phyloP scores from a whole-genome alignment of 92 coral and sea anemone species.

The Phenganax stokvisi region DNA sequence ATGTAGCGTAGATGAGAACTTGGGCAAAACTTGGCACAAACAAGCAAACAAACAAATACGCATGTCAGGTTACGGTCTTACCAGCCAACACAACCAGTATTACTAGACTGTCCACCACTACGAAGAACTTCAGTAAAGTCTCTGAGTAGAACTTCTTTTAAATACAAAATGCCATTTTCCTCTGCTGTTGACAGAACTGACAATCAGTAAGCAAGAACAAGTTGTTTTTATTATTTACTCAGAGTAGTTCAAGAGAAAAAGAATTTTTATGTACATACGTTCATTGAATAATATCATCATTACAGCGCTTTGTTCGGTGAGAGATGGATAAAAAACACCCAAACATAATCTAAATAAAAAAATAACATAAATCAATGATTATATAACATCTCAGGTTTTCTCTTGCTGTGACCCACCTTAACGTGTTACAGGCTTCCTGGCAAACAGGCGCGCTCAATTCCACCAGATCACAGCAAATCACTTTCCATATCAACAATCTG shows the following conservation, averaged over 20 bases:
- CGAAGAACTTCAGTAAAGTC: slow-evolving; percentile 20
- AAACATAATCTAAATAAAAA: slow-evolving; percentile 46
- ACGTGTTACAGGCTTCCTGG: slow-evolving; percentile 31
- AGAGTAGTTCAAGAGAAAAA: background rate
- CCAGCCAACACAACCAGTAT: slow-evolving; percentile 32
- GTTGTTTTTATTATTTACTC: background rate
- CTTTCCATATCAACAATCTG: slow-evolving; percentile 33
- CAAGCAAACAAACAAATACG: background rate
- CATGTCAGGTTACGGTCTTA: background rate
- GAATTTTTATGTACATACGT: background rate
- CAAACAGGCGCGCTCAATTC: slow-evolving; percentile 24
- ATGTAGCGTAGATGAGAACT: background rate
- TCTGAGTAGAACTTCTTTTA: slow-evolving; percentile 32
- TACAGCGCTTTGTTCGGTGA: slow-evolving; percentile 68
- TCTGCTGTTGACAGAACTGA: slow-evolving; percentile 15
- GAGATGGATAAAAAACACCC: slow-evolving; percentile 60
- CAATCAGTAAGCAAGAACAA: too few relatives aligned
- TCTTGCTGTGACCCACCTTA: slow-evolving; percentile 16
- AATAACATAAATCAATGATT: background rate
- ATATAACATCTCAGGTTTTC: background rate
- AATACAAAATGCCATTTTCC: slow-evolving; percentile 19
- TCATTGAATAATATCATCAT: slow-evolving; percentile 65
- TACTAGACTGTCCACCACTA: slow-evolving; percentile 3
- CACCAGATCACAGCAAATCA: slow-evolving; percentile 14
- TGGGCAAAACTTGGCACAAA: background rate